These are phyloP conservation scores for Philypnodon macrostomus DNA, from an alignment of 2,797 vertebrate species.

Conservation along the genomic window DNA sequence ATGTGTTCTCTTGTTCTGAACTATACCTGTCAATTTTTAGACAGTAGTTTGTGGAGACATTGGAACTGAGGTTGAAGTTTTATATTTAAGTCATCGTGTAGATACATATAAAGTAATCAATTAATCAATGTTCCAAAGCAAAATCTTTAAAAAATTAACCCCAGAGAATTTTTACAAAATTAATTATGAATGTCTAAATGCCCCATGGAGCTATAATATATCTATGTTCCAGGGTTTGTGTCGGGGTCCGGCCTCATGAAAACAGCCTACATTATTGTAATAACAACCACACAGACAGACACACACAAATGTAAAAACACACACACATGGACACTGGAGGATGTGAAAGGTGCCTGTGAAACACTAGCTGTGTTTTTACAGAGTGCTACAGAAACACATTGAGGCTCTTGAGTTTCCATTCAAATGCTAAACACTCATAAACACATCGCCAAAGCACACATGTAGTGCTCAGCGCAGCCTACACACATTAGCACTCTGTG, in stretches of 20 bases:
- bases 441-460: conserved; percentile 1
- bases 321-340: conserved; percentile 11
- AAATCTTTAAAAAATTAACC: too few species aligned
- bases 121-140: too few species aligned
- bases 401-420: conserved; percentile 54
- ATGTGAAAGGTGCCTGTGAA: conserved; percentile 44
- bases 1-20: conserved; percentile 1
- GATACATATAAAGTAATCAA: too few species aligned
- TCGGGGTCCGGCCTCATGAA: too few species aligned
- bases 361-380: conserved; percentile 54
- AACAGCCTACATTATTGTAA: background rate
- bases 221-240: too few species aligned
- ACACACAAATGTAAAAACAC: background rate
- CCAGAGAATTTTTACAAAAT: too few species aligned
- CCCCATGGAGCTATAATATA: too few species aligned
- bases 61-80: too few species aligned
- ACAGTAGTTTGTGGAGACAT: too few species aligned
- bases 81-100: too few species aligned
- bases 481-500: conserved; percentile 47
- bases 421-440: conserved; percentile 51
- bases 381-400: conserved; percentile 44
- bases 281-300: too few species aligned
- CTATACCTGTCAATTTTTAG: background rate
- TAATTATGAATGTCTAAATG: too few species aligned
- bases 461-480: conserved; percentile 30